Percentiles rank a stretch among this genome's conserved stretches.
Evolutionary conservation across 2,113 vertebrate genomes (phyloP).

Genomic region (Neodon shergylaensis): DNA sequence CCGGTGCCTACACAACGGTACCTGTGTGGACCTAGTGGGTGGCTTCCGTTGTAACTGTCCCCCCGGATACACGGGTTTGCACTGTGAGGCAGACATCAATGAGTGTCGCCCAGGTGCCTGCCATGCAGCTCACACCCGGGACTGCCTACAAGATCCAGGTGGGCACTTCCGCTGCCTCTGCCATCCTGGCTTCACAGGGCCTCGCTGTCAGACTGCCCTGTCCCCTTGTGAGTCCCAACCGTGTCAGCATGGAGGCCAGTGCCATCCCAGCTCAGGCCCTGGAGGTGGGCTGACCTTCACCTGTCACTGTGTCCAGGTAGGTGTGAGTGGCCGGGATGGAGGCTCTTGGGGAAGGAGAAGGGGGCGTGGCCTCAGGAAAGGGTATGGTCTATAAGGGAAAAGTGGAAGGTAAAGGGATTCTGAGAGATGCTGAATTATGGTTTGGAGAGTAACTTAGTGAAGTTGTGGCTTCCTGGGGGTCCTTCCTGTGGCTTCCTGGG

Average conservation of each 20-base stretch:
- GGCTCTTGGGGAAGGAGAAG: not conserved
- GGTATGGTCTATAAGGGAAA: not conserved
- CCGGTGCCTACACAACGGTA: slow-evolving; percentile 94
- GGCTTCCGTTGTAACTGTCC: slow-evolving; percentile 93
- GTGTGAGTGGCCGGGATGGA: slow-evolving; percentile 26
- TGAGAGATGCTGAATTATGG: not conserved
- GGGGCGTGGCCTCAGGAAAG: not conserved
- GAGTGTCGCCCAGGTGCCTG: slow-evolving; percentile 92
- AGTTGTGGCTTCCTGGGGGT: not conserved
- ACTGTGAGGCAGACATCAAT: slow-evolving; percentile 94
- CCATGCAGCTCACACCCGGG: slow-evolving; percentile 87
- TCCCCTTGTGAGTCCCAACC: slow-evolving; percentile 93
- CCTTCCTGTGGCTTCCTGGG: not conserved
- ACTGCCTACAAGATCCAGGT: slow-evolving; percentile 91
- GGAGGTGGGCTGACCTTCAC: slow-evolving; percentile 88
- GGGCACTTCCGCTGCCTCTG: slow-evolving; percentile 93
- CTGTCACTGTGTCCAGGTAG: slow-evolving; percentile 88
- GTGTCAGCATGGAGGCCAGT: slow-evolving; percentile 93
- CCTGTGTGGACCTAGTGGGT: slow-evolving; percentile 92
- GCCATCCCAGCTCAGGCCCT: slow-evolving; percentile 85
- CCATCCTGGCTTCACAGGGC: slow-evolving; percentile 91
- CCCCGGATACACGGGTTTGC: slow-evolving; percentile 92
- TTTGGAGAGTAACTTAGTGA: not conserved
- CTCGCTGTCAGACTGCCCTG: slow-evolving; percentile 90
- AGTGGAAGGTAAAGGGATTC: not conserved